Conservation (phyloP, 2,797 vertebrate species). For the Urosaurus nigricauda region DNA sequence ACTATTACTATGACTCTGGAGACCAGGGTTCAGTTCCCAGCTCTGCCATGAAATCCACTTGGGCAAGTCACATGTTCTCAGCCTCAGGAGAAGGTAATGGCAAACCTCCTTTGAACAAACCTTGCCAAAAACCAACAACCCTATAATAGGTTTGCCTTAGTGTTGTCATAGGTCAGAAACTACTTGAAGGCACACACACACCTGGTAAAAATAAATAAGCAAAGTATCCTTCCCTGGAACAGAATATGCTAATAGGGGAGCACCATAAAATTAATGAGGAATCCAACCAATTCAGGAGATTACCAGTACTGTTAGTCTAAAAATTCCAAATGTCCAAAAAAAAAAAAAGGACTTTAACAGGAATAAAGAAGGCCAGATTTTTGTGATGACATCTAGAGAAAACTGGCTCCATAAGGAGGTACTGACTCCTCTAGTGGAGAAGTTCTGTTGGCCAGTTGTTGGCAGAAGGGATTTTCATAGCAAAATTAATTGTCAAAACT, state of each 20-base stretch:
- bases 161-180: no score
- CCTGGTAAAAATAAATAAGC: not conserved
- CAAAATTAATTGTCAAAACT: slow-evolving; percentile 1
- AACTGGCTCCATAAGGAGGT: not conserved
- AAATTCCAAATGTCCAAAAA: not conserved
- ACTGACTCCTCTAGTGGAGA: not conserved
- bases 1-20: no score
- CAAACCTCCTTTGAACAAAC: no score
- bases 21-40: no score
- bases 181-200: no score
- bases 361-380: not conserved
- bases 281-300: not conserved
- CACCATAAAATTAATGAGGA: not conserved
- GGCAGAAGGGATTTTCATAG: not conserved
- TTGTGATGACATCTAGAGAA: not conserved
- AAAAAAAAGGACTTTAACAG: not conserved
- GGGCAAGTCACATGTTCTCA: no score
- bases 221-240: not conserved
- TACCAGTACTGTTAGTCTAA: not conserved
- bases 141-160: no score
- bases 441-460: not conserved
- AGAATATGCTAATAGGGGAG: not conserved
- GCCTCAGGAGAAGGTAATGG: no score
- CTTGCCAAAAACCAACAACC: no score
- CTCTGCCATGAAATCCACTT: no score